These are phyloP conservation scores for Acleris sparsana DNA, from an alignment of 2,888 invertebrate genomes.

Conservation along the genomic window DNA sequence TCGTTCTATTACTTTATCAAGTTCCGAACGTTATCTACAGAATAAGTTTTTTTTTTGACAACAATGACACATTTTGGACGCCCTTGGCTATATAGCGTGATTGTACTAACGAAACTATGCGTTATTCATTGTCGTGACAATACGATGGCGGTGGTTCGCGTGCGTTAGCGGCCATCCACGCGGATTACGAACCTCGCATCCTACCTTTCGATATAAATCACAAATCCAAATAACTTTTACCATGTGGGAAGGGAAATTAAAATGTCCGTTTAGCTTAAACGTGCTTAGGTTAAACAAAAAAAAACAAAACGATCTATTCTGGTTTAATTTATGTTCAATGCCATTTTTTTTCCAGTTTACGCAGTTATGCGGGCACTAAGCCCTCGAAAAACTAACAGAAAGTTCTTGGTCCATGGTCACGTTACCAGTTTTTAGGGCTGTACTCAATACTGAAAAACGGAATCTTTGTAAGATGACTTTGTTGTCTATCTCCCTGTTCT, in stretches of 20 bases:
- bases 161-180: constrained; percentile 9
- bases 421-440: too few relatives aligned
- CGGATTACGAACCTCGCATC: constrained; percentile 27
- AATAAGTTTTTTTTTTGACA: constrained; percentile 31
- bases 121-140: constrained; percentile 24
- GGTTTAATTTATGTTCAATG: too few relatives aligned
- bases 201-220: constrained; percentile 21
- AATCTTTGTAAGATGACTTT: too few relatives aligned
- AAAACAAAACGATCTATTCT: too few relatives aligned
- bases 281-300: constrained; percentile 10
- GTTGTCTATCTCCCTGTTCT: too few relatives aligned
- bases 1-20: constrained; percentile 15
- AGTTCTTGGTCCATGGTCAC: too few relatives aligned
- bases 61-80: constrained; percentile 34
- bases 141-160: constrained; percentile 11
- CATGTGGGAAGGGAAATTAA: constrained; percentile 3
- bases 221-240: constrained; percentile 7
- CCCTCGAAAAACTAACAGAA: too few relatives aligned
- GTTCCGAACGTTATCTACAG: constrained; percentile 15
- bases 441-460: too few relatives aligned
- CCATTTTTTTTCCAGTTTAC: too few relatives aligned
- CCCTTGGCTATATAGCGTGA: constrained; percentile 31
- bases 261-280: background rate
- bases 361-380: too few relatives aligned
- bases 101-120: constrained; percentile 22